Base-by-base conservation (phyloP, 2,797 vertebrate species). In the Macroramphosus scolopax region DNA sequence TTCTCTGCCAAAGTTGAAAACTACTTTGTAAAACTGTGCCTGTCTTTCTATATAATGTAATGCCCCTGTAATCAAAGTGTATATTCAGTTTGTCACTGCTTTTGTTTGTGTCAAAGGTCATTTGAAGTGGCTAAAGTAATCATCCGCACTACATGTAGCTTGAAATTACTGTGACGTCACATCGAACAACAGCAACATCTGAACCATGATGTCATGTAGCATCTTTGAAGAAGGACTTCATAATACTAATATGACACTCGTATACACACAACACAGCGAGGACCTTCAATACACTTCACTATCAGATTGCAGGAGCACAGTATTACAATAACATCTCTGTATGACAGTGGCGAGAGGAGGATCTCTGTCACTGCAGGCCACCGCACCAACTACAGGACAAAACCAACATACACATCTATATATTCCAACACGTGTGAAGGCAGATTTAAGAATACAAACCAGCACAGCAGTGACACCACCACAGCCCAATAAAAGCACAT, bases 381-480 rank as follows among this genome's bases (percentile, higher is more conserved):
- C 51, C 32, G 15, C 2, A 49, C 9, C 22, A 60, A 51, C 55
- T 42, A 60, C 51, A 62, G 49, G 46, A 68, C 39, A 17, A 15
- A 33, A 33, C 48, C 10, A 10, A 40, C 77, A 72, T 68, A 64
- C 63, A 40, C 25, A 48, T 58, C 54, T 40, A 61, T 63, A 65
- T 32, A 55, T 34, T 47, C n/a, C 11, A 61, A 55, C 15, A 41
- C 39, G 31, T 30, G 24, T 26, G 17, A 51, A 26, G 40, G 38
- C 18, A 34, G 32, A 65, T 56, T 37, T 58, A 57, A 72, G 52
- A 76, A 43, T 29, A 58, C 49, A 70, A 69, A 61, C 52, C 39
- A 72, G 12, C 17, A 45, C 11, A 20, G 20, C 34, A 49, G 40
- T 54, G 13, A 70, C 5, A 5, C 37, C 42, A 40, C 1, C 0